Percentiles rank a stretch among this genome's conserved stretches.
phyloP scores from a whole-genome alignment of 2,113 vertebrate species.

The Orthonyx spaldingii region DNA sequence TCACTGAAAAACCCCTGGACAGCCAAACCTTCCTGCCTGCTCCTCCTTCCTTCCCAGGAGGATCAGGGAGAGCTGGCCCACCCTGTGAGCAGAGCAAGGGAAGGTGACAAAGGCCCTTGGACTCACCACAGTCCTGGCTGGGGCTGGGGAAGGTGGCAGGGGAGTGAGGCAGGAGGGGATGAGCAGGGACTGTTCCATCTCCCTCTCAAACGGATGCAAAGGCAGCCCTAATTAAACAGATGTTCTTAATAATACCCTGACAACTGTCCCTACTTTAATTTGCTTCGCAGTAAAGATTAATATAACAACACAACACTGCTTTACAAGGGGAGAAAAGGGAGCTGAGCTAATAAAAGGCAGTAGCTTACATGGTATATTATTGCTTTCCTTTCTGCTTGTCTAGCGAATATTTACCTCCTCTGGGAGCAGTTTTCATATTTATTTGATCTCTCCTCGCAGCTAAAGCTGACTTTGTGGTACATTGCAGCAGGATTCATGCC shows the following conservation, averaged over 20 bases:
- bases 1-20: not conserved
- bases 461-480: not conserved
- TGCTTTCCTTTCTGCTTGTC: slow-evolving; percentile 56
- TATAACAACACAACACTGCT: slow-evolving; percentile 5
- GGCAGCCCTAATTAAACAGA: slow-evolving; percentile 48
- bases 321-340: slow-evolving; percentile 35
- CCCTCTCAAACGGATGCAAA: not conserved
- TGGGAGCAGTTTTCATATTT: slow-evolving; percentile 31
- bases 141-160: not conserved
- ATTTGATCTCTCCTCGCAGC: slow-evolving; percentile 32
- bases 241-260: slow-evolving; percentile 39
- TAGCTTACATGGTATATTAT: slow-evolving; percentile 44
- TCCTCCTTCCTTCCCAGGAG: not conserved
- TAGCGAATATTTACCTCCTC: slow-evolving; percentile 47
- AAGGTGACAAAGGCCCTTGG: not conserved
- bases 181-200: not conserved
- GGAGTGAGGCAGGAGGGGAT: not conserved
- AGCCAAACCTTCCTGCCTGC: not conserved
- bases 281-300: slow-evolving; percentile 53
- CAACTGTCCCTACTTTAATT: slow-evolving; percentile 58
- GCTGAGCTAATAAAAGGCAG: slow-evolving; percentile 38
- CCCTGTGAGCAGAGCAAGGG: not conserved
- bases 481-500: not conserved
- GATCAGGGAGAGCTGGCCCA: not conserved
- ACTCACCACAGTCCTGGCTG: not conserved